Evolutionary conservation across 2,888 invertebrate species (phyloP), one percentile per base, ranked within the genome.

Genomic region (Cerastis rubricosa): DNA sequence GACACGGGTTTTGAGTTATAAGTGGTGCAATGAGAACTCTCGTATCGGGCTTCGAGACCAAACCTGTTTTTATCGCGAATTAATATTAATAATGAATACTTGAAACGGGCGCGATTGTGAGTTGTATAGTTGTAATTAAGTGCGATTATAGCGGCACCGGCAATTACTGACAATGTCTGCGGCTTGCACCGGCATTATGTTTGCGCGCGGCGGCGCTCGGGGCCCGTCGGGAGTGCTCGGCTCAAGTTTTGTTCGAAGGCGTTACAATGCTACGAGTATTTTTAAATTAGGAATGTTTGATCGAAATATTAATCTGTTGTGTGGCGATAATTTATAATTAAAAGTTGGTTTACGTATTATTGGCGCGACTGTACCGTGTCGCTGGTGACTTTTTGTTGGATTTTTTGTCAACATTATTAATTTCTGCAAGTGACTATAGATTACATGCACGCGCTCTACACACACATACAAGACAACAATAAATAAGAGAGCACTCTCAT

Each of bases 51-150:
- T 89, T 90, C 89, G 90, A 90, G 90, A 90, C 88, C 88, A 90
- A 94, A 95, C 95, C 94, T 91, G 95, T 95, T 95, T 93, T 92
- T 93, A 93, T 94, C 92, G 94, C 92, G 92, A 94, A 94, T 95
- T 95, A 95, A 95, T 95, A 94, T 94, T 94, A 94, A 95, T 95
- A 95, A 94, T 94, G 94, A 94, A 94, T 94, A 94, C 93, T 94
- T 93, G 93, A 94, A 95, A 94, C 94, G 91, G 93, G 93, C 94
- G 93, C 94, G 94, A 94, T 94, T 94, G 94, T 94, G 92, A 93
- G 94, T 93, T 94, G 94, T 94, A 93, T 94, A 93, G 94, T 94
- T 94, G 94, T 95, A 95, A 95, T 95, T 95, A 96, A 94, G 93
- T 90, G 92, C 93, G 94, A 95, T 95, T 95, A 95, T 93, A 94